Base-by-base conservation (phyloP, 2,113 vertebrate genomes). In the Aptenodytes forsteri region DNA sequence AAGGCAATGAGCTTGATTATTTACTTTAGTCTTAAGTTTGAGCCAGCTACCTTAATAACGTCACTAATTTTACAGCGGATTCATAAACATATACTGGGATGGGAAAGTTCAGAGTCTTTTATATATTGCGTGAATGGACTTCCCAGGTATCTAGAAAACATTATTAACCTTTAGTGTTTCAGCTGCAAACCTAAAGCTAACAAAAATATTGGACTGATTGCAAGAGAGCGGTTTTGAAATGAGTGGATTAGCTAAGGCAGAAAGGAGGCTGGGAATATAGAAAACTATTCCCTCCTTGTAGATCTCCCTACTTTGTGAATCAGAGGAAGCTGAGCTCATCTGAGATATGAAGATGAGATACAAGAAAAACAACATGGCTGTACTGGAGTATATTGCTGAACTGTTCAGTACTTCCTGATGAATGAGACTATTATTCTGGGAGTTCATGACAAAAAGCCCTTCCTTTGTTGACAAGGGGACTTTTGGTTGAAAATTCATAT, bases 351-450 rank as follows among this genome's bases (percentile, higher is more conserved):
- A 86, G 86, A 97, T 78, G 76, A 95, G 80, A 84, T 47, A 67
- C 80, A 83, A 87, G 61, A 52, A 93, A 89, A 93, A 56, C 80
- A 93, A 47, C 12, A 14, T 50, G 64, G 15, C 49, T 82, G 7
- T 50, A 59, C 30, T 40, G 52, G 54, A 87, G 42, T 75, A 49
- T 89, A 36, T 59, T 52, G 6, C 69, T 71, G 59, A 55, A 46
- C n/a, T 71, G 32, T 62, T 89, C 52, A 50, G 56, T 55, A 25
- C 59, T 78, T 86, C 25, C 21, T 79, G 21, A 50, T 82, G 86
- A 95, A 96, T 91, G 19, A 89, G 47, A 44, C 72, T 78, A 52
- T 96, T 96, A 86, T 95, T 95, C 72, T 67, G 44, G 21, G 30
- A 94, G 76, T 72, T 93, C 42, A 78, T 61, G 55, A 95, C 65